Base-by-base conservation (phyloP, 2,797 vertebrate species). In the Tauraco hartlaubi region DNA sequence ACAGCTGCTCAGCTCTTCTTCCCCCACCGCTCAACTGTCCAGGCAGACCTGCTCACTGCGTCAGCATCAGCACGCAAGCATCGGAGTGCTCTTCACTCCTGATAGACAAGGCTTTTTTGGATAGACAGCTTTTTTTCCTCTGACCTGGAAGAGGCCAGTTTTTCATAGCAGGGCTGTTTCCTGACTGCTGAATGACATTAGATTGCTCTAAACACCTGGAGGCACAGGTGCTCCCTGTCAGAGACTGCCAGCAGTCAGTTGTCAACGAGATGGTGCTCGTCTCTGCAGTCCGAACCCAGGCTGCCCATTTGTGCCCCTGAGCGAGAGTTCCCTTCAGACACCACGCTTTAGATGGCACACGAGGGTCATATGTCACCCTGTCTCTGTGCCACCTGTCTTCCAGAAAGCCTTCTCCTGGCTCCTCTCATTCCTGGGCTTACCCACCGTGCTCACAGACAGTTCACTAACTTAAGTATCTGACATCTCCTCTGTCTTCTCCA, bases 31-130 rank as follows among this genome's bases (percentile, higher is more conserved):
- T 73, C n/a, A 77, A 2, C 13, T 41, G 25, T 71, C 18, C 37
- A 58, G 39, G 51, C 25, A 90, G 68, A 21, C 35, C 33, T 0
- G 0, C 21, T 71, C 6, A 1, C 48, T 59, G 37, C 25, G 62
- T 16, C 59, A 54, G 15, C 86, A 84, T 23, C 26, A 22, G 33
- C 54, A 85, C 35, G 29, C 41, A 51, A 66, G 15, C 39, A 79
- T 15, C 21, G 5, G 29, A 75, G 28, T 15, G 64, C 46, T 55
- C 37, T 58, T 85, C 56, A 43, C 16, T 55, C 56, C 68, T 69
- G 18, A 69, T 1, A 85, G 64, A 41, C 3, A 15, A 75, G n/a
- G 46, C 15, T 33, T 37, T 64, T 88, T 76, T n/a, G 9, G 26
- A 66, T 46, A 28, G 8, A 59, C 5, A 83, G 33, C 5, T 58